Evolutionary conservation across 2,888 invertebrate species (phyloP).

Genomic region (Latrodectus hesperus): DNA sequence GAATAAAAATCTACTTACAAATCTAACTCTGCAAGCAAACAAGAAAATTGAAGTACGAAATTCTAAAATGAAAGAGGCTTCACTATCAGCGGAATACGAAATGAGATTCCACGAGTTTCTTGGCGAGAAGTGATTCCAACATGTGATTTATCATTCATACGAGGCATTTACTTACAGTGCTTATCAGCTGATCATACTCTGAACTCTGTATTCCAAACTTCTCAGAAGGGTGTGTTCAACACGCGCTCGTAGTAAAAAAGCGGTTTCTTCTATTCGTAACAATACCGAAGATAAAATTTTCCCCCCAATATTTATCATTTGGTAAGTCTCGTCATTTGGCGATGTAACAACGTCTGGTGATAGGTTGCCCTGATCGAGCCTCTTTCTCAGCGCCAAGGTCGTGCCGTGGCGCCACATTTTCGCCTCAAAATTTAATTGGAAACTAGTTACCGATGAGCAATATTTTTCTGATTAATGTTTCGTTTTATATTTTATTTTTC

Average conservation of each 20-base stretch:
- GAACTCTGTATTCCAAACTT: not conserved
- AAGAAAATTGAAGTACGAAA: too few species aligned
- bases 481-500: too few species aligned
- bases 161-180: not conserved
- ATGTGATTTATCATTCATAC: slow-evolving; percentile 1
- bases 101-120: too few species aligned
- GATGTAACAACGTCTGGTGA: slow-evolving; percentile 10
- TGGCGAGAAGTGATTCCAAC: not conserved
- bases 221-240: not conserved
- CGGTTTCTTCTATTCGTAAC: not conserved
- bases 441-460: too few species aligned
- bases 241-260: not conserved
- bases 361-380: slow-evolving; percentile 15
- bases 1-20: too few species aligned
- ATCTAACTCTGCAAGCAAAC: too few species aligned
- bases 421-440: not conserved
- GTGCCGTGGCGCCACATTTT: slow-evolving; percentile 18
- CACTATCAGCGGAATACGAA: too few species aligned
- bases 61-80: too few species aligned
- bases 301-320: too few species aligned
- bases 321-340: too few species aligned
- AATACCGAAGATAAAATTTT: too few species aligned
- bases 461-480: too few species aligned
- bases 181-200: not conserved
- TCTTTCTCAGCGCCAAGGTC: slow-evolving; percentile 43